These are phyloP conservation scores for Apteryx mantelli DNA, from an alignment of 2,113 vertebrate genomes.

Conservation along the genomic window DNA sequence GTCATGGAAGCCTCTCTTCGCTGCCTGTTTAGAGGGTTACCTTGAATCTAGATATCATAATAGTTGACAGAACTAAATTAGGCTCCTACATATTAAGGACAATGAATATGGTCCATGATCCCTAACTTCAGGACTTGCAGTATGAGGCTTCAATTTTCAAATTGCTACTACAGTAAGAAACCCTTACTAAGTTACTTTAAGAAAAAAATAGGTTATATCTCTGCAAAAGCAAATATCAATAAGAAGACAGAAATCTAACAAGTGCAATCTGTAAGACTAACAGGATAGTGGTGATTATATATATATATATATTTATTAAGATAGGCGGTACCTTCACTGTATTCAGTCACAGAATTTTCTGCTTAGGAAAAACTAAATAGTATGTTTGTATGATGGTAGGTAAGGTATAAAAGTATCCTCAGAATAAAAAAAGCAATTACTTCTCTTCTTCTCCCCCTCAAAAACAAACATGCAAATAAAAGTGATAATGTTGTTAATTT, in stretches of 20 bases:
- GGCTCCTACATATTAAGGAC: accelerated
- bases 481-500: not conserved
- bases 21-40: not conserved
- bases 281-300: not conserved
- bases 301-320: not conserved
- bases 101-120: not conserved
- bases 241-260: not conserved
- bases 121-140: not conserved
- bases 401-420: not conserved
- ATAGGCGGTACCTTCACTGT: not conserved
- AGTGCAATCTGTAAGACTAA: not conserved
- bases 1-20: not conserved
- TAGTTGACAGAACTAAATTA: not conserved
- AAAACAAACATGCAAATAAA: not conserved
- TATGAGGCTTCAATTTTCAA: not conserved
- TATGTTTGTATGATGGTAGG: not conserved
- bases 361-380: not conserved
- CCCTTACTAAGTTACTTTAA: accelerated
- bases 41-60: not conserved
- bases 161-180: not conserved
- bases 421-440: not conserved
- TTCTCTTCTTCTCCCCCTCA: not conserved
- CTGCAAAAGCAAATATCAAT: not conserved
- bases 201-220: not conserved
- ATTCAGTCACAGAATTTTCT: not conserved